These are phyloP conservation scores for Takifugu bimaculatus DNA, from an alignment of 2,113 vertebrate genomes.

Conservation along the genomic window DNA sequence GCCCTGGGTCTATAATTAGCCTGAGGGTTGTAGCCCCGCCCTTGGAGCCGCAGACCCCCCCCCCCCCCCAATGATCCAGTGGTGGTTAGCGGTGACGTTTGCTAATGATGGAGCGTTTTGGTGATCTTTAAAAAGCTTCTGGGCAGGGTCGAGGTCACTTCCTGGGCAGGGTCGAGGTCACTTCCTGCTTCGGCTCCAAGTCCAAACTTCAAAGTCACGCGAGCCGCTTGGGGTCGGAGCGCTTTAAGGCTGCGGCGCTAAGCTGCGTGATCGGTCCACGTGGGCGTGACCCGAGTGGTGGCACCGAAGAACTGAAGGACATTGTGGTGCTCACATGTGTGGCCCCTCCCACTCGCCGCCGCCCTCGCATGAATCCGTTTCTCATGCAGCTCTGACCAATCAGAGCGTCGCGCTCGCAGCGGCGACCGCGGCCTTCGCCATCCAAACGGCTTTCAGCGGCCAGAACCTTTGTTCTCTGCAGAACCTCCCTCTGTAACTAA, in stretches of 20 bases:
- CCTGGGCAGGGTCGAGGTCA: too few relatives aligned
- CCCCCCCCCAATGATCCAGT: constrained; percentile 16
- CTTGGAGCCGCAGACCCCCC: constrained; percentile 33
- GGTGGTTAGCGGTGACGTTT: neutral
- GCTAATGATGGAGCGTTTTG: neutral
- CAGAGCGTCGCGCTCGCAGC: constrained; percentile 30
- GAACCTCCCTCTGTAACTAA: constrained; percentile 37
- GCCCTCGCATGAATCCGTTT: neutral
- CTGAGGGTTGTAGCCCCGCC: constrained; percentile 49
- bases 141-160: too few relatives aligned
- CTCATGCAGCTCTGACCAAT: constrained; percentile 12
- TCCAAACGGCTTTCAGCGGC: constrained; percentile 35
- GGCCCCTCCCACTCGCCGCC: neutral
- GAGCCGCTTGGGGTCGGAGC: too few relatives aligned
- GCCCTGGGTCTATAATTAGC: constrained; percentile 33
- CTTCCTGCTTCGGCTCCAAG: too few relatives aligned
- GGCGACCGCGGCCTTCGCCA: constrained; percentile 33
- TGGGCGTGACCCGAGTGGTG: neutral
- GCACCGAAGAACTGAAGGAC: neutral
- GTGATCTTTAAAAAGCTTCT: too few relatives aligned
- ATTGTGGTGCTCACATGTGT: constrained; percentile 20
- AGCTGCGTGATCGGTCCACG: too few relatives aligned
- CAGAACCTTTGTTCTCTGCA: constrained; percentile 40
- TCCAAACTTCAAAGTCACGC: too few relatives aligned
- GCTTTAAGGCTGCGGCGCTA: too few relatives aligned